Evolutionary conservation across 2,888 invertebrate species (phyloP).

Genomic region (Malacosoma neustria): DNA sequence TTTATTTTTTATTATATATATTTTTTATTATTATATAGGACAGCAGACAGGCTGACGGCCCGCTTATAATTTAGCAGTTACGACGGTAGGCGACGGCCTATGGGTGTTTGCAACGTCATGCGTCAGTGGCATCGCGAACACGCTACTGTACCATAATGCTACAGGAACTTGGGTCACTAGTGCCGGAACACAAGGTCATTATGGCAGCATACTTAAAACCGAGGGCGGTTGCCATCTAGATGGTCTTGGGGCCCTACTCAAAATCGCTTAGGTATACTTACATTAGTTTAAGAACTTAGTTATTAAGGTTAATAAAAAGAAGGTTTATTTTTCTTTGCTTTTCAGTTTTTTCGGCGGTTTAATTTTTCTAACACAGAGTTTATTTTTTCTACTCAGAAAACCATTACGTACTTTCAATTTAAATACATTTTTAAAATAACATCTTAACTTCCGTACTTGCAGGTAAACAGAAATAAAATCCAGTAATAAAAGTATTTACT

Average conservation of each 20-base stretch:
- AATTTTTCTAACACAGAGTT: no score
- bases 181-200: not conserved
- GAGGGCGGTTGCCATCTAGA: not conserved
- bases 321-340: no score
- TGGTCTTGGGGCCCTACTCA: no score
- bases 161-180: not conserved
- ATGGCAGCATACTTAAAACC: not conserved
- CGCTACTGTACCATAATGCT: not conserved
- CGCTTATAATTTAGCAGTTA: not conserved
- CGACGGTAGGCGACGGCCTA: not conserved
- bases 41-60: not conserved
- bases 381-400: no score
- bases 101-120: no score
- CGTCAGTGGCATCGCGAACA: no score
- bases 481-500: not conserved
- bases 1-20: no score
- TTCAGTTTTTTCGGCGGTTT: no score
- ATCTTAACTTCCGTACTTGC: not conserved
- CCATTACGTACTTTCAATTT: no score
- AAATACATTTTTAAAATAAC: not conserved
- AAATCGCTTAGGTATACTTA: no score
- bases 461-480: not conserved
- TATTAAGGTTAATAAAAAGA: no score
- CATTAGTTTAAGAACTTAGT: no score
- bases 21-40: not conserved